These are phyloP conservation scores for Ariopsis seemanni DNA, from an alignment of 2,113 vertebrate species.

Conservation along the genomic window DNA sequence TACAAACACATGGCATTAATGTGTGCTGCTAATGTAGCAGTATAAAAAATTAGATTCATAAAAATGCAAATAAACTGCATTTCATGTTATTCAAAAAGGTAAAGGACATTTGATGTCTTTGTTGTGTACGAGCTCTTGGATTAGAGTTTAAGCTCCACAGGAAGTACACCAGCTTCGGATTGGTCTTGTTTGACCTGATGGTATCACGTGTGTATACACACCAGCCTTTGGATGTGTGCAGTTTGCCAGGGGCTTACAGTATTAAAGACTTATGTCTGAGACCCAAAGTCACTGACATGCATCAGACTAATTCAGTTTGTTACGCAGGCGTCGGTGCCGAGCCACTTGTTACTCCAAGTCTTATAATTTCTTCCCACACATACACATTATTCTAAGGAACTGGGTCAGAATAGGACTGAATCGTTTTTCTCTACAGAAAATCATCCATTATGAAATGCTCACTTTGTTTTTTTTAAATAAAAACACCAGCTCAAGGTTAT, in stretches of 20 bases:
- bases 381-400: background rate
- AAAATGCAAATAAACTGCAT: background rate
- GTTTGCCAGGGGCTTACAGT: constrained; percentile 54
- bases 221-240: constrained; percentile 49
- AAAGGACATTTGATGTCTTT: background rate
- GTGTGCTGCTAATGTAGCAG: background rate
- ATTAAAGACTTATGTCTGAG: constrained; percentile 59
- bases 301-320: background rate
- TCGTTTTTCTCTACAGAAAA: background rate
- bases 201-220: background rate
- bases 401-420: background rate
- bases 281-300: constrained; percentile 5
- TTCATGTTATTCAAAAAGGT: too few species aligned
- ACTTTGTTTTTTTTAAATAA: background rate
- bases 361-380: background rate
- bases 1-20: background rate
- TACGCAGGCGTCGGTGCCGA: background rate
- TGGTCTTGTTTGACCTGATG: background rate
- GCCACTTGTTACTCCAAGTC: background rate
- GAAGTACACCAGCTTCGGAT: background rate
- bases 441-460: background rate
- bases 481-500: background rate
- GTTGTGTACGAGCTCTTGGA: background rate
- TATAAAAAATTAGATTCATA: background rate
- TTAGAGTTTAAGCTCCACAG: constrained; percentile 4